Conservation (phyloP, 2,113 vertebrate species). For the Blennius ocellaris region DNA sequence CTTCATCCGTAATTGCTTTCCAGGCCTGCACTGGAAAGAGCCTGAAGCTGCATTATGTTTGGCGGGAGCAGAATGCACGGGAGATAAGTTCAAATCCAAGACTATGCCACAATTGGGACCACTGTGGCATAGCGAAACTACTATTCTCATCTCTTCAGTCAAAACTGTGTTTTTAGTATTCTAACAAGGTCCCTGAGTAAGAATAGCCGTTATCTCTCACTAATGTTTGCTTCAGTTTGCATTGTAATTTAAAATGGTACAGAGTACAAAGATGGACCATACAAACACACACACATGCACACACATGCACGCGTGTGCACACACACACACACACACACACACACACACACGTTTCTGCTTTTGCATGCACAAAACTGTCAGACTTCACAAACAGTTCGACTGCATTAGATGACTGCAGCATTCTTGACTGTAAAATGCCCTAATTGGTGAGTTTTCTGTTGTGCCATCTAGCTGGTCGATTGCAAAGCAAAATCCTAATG, state of each 20-base stretch:
- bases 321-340: not conserved
- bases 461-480: constrained; percentile 61
- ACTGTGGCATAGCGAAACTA: constrained; percentile 50
- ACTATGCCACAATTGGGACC: constrained; percentile 56
- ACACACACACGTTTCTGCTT: constrained; percentile 3
- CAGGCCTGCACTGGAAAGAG: constrained; percentile 55
- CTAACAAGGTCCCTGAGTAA: constrained; percentile 49
- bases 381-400: constrained; percentile 44
- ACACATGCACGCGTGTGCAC: not conserved
- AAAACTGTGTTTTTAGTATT: constrained; percentile 29
- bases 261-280: constrained; percentile 36
- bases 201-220: constrained; percentile 40
- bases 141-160: constrained; percentile 43
- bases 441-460: constrained; percentile 59
- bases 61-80: constrained; percentile 59
- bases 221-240: constrained; percentile 19
- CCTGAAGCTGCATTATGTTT: constrained; percentile 72
- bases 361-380: constrained; percentile 9
- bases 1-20: constrained; percentile 77
- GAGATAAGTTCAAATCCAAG: constrained; percentile 70
- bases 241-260: constrained; percentile 36
- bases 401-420: constrained; percentile 34
- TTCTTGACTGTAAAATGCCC: constrained; percentile 44
- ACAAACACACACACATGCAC: not conserved
- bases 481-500: constrained; percentile 59